phyloP scores from a whole-genome alignment of 2,797 vertebrate species.

The Propithecus perrieri region DNA sequence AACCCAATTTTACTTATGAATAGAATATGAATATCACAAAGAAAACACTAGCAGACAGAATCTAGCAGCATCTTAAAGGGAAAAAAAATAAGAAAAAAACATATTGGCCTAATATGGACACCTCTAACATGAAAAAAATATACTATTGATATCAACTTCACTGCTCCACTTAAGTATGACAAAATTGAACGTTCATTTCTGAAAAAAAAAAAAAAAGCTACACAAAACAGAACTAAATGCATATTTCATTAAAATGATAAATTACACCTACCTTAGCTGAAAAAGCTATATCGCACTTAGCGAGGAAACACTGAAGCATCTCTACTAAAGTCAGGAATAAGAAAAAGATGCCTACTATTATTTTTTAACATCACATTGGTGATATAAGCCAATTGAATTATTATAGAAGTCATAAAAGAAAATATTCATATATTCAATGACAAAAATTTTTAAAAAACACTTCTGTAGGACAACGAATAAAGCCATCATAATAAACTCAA shows the following conservation, averaged over 20 bases:
- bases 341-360: background rate
- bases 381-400: background rate
- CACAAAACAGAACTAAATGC: background rate
- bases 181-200: background rate
- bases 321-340: background rate
- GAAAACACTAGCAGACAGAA: background rate
- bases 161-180: background rate
- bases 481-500: background rate
- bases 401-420: background rate
- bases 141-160: background rate
- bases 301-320: background rate
- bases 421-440: slow-evolving; percentile 13
- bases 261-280: background rate
- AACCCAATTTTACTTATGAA: background rate
- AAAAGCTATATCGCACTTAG: background rate
- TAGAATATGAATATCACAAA: background rate
- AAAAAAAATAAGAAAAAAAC: background rate
- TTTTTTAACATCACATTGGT: background rate
- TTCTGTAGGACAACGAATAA: background rate
- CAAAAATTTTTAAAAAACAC: background rate
- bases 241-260: background rate
- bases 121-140: background rate
- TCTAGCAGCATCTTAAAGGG: background rate
- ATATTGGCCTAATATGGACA: background rate
- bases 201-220: background rate